Evolutionary conservation across 2,888 invertebrate species (phyloP).

Genomic region (Amblyteles armatorius): DNA sequence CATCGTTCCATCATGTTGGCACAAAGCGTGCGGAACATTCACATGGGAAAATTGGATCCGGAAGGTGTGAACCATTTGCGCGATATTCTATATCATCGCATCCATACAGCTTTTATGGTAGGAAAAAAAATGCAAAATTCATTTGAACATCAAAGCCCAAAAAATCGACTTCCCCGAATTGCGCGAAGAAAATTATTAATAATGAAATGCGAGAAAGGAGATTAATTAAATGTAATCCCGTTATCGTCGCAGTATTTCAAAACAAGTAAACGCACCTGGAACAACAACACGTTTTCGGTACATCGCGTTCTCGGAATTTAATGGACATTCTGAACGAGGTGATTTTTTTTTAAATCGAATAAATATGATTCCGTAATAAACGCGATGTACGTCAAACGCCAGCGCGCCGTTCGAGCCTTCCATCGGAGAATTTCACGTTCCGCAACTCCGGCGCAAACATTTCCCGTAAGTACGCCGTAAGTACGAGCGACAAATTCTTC

Average conservation of each 20-base stretch:
- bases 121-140: conserved; percentile 7
- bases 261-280: background rate
- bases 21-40: conserved; percentile 37
- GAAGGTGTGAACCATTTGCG: conserved; percentile 36
- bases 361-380: conserved; percentile 8
- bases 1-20: conserved; percentile 41
- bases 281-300: conserved; percentile 1
- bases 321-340: conserved; percentile 6
- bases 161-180: background rate
- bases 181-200: background rate
- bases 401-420: background rate
- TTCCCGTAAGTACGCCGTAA: conserved; percentile 1
- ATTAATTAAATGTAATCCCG: background rate
- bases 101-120: background rate
- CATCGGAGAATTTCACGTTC: background rate
- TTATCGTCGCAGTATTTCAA: background rate
- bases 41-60: conserved; percentile 37
- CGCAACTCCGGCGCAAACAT: conserved; percentile 10
- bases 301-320: conserved; percentile 12
- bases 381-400: conserved; percentile 8
- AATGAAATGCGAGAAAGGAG: background rate
- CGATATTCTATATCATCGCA: conserved; percentile 3
- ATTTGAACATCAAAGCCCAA: background rate
- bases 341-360: conserved; percentile 1
- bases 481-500: conserved; percentile 7